Percentiles rank a stretch among this genome's conserved stretches.
These are phyloP conservation scores for Mormyrus iriodes DNA, from an alignment of 2,113 vertebrate species.

Conservation along the genomic window DNA sequence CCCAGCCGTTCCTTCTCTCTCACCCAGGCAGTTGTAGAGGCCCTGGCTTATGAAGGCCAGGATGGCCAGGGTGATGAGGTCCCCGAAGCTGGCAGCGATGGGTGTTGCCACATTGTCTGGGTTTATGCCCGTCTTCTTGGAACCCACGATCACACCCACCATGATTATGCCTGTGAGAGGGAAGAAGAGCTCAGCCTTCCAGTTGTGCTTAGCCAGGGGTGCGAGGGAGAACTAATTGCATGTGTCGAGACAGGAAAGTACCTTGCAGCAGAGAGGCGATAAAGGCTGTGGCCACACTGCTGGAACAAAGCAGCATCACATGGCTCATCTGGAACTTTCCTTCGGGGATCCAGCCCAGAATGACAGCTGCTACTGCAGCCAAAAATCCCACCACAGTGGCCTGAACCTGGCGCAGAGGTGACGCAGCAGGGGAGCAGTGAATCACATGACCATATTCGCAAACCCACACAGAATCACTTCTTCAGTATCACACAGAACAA, in stretches of 20 bases:
- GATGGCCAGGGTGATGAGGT: slow-evolving; percentile 93
- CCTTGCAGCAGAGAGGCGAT: slow-evolving; percentile 92
- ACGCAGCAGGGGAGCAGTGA: background rate
- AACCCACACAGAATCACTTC: background rate
- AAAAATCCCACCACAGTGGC: slow-evolving; percentile 93
- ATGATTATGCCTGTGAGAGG: slow-evolving; percentile 79
- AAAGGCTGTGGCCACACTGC: slow-evolving; percentile 92
- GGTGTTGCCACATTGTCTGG: slow-evolving; percentile 96
- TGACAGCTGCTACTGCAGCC: slow-evolving; percentile 84
- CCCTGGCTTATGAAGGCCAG: slow-evolving; percentile 95
- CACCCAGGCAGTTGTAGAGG: slow-evolving; percentile 88
- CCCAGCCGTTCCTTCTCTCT: background rate
- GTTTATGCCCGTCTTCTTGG: slow-evolving; percentile 95
- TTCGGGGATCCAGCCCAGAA: slow-evolving; percentile 92
- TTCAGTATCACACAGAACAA: background rate
- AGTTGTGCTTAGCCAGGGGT: background rate
- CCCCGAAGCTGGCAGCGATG: slow-evolving; percentile 93
- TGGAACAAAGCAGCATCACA: slow-evolving; percentile 84
- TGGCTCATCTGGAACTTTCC: slow-evolving; percentile 87
- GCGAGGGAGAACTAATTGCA: background rate
- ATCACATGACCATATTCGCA: background rate
- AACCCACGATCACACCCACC: slow-evolving; percentile 95
- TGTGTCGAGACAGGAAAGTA: slow-evolving; percentile 31
- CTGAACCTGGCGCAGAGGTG: slow-evolving; percentile 69
- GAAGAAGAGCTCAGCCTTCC: background rate